Evolutionary conservation across 2,888 invertebrate genomes (phyloP), one percentile per base, ranked within the genome.

Genomic region (Cerceris rybyensis): DNA sequence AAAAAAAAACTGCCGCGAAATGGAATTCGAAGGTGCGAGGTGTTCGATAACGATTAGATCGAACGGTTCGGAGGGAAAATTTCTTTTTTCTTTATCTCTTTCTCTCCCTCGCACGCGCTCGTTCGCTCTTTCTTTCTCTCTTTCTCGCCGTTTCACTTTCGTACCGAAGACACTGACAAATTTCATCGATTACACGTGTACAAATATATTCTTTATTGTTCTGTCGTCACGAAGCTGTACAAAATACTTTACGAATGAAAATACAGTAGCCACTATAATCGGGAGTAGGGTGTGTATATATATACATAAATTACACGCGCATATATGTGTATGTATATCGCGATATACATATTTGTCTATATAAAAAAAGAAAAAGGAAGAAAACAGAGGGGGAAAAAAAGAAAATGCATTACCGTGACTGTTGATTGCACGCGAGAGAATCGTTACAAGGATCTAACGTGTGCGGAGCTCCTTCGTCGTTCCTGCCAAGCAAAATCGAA

Each of bases 251-350:
- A 73, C 39, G 59, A 69, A 70, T 68, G 65, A 76, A 71, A 82
- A 75, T 80, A 75, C 72, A 71, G 75, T 65, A 65, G 43, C 43
- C 64, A 67, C 72, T 28, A 28, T 28, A 28, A 66, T 55, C 59
- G 43, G 57, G 13, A 49, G 16, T 55, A 73, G 28, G 28, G 63
- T 73, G 63, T 73, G 59, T 59, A 54, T 68, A 66, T 57, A 84
- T 75, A 74, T 70, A 84, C 78, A 78, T 74, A 75, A 75, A 72
- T 74, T 80, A 80, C 71, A 80, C 69, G 60, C 66, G 70, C 75
- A 75, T 73, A 69, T 67, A 77, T 67, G 42, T 54, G 63, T 41
- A 77, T 73, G 77, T 70, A 66, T 67, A 77, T 70, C 11, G 16
- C 77, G 28, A 63, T 63, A 50, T 63, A 52, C 13, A 61, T 61